Evolutionary conservation across 2,888 invertebrate genomes (phyloP).

Genomic region (Pemphredon lugubris): DNA sequence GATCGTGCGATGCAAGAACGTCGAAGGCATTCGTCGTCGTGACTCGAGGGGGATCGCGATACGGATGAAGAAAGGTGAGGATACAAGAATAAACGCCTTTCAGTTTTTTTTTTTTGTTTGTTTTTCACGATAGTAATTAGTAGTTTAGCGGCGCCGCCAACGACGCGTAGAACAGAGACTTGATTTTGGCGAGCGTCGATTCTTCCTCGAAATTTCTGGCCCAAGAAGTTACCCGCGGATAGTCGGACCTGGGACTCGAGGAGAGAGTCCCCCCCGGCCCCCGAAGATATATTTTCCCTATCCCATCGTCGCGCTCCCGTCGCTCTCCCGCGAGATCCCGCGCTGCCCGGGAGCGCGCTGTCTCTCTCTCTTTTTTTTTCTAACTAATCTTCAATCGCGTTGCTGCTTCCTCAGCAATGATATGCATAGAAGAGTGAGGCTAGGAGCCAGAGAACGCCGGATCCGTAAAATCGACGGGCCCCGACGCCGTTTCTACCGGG

Average conservation of each 20-base stretch:
- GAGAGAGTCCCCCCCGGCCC: slow-evolving; percentile 3
- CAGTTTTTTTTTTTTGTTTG: no score
- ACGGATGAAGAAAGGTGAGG: neutral
- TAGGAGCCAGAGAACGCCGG: slow-evolving; percentile 67
- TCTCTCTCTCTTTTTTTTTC: slow-evolving; percentile 1
- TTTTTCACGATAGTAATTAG: neutral
- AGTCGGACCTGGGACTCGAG: no score
- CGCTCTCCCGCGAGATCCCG: slow-evolving; percentile 28
- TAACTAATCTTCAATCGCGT: slow-evolving; percentile 31
- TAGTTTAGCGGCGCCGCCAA: neutral
- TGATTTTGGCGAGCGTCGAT: no score
- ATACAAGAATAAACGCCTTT: slow-evolving; percentile 4
- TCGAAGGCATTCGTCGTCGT: neutral
- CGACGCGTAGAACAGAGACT: neutral
- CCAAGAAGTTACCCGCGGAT: no score
- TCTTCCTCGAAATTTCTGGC: no score
- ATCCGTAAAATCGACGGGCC: slow-evolving; percentile 53
- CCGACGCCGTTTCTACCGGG: slow-evolving; percentile 65
- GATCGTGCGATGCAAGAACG: slow-evolving; percentile 1
- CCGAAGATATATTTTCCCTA: neutral
- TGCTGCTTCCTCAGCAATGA: slow-evolving; percentile 71
- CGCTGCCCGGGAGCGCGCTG: slow-evolving; percentile 37
- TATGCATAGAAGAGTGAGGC: slow-evolving; percentile 76
- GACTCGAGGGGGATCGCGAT: neutral
- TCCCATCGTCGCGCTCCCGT: no score